Evolutionary conservation across 2,888 invertebrate species (phyloP).

Genomic region (Andrena trimmerana): DNA sequence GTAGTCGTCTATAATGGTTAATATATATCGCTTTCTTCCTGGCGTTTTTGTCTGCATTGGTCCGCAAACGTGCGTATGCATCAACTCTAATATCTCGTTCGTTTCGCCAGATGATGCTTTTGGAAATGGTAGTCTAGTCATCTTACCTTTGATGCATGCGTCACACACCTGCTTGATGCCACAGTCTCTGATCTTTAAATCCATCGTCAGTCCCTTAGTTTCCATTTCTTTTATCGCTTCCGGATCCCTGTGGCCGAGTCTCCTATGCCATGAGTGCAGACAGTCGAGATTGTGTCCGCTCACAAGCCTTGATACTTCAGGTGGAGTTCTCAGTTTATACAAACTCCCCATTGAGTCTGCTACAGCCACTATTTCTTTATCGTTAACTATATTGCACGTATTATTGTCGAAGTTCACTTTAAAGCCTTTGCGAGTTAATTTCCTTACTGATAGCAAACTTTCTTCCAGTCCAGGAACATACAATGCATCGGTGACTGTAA

Average conservation of each 20-base stretch:
- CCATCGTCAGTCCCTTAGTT: neutral
- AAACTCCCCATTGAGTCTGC: neutral
- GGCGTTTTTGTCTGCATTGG: neutral
- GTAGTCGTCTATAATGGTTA: conserved; percentile 12
- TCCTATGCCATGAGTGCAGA: conserved; percentile 1
- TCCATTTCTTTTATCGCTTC: neutral
- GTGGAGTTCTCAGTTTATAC: neutral
- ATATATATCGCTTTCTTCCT: neutral
- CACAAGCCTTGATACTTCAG: neutral
- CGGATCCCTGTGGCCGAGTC: conserved; percentile 3
- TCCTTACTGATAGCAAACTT: neutral
- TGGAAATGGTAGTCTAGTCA: neutral
- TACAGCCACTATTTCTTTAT: neutral
- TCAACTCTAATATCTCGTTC: neutral
- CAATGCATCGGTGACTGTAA: neutral
- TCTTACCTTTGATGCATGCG: neutral
- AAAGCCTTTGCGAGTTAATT: neutral
- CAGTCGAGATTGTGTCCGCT: neutral
- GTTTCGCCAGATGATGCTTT: neutral
- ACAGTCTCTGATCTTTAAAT: conserved; percentile 6
- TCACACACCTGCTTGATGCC: neutral
- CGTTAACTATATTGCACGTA: neutral
- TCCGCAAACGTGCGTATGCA: neutral
- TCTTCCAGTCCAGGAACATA: neutral
- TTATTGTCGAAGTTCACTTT: neutral